Evolutionary conservation across 2,797 vertebrate species (phyloP), one percentile per base, ranked within the genome.

Genomic region (Gymnocypris eckloni): DNA sequence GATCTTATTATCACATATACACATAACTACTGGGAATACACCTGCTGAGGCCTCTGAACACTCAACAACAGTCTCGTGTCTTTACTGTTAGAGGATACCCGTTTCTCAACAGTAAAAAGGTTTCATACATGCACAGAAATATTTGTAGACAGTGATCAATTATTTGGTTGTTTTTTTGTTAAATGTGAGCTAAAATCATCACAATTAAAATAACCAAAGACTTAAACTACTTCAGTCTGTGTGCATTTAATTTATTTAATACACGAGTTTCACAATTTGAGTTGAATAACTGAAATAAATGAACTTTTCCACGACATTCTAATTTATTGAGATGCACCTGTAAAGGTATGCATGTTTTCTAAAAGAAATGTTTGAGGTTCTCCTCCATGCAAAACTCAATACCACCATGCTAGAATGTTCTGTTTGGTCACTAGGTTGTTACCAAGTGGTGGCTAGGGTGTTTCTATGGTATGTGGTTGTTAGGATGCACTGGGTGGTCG

Each of bases 1-100:
- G 79, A 64, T 66, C 83, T 86, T 79, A 76, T 84, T 87, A 87
- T 86, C 78, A 79, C 59, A 83, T 10, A 11, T 59, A 70, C 84
- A 67, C 83, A 81, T 16, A 81, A 50, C 83, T 50, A 28, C 20
- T 56, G 48, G 67, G 80, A 81, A 71, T 71, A n/a, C 81, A 73
- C 39, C n/a, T 61, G 70, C 39, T 33, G 69, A 48, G 52, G 41
- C 25, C 70, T n/a, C 25, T 45, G 52, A 28, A 59, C 52, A 72
- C n/a, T 73, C 18, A 73, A 73, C 52, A 33, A 72, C 28, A 54
- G 25, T 50, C 10, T 22, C 6, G 0, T 37, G 11, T 54, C 28
- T 73, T 73, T 33, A 37, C 20, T 76, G 54, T 78, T 41, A 25
- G 13, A 25, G 22, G 76, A 59, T 59, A 41, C 22, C 48, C 45